A percentile compares a stretch with the other conserved stretches of the same genome.
These are phyloP conservation scores for Gracilinanus agilis DNA, from an alignment of 2,113 vertebrate species.

Conservation along the genomic window DNA sequence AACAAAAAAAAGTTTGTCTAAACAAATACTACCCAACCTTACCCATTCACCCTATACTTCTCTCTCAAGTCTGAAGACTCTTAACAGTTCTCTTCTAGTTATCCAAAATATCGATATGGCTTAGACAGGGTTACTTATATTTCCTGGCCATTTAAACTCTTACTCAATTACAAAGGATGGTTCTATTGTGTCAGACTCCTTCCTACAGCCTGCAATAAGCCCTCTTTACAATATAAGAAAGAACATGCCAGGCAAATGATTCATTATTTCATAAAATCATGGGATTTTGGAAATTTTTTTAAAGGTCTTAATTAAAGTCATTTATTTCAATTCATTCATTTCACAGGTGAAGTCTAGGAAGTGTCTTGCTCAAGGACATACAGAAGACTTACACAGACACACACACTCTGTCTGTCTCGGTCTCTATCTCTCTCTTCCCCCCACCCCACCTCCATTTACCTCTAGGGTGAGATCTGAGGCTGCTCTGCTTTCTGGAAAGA, in stretches of 20 bases:
- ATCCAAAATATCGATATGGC: neutral
- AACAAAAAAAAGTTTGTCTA: neutral
- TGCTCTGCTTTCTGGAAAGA: neutral
- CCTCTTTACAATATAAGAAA: neutral
- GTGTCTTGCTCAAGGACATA: neutral
- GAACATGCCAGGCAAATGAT: neutral
- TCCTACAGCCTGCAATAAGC: too few species aligned
- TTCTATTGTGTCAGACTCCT: too few species aligned
- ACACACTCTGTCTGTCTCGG: too few species aligned
- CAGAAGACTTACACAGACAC: neutral
- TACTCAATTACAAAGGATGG: neutral
- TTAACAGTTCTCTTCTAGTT: neutral
- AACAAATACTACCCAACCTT: neutral
- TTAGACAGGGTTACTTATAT: neutral
- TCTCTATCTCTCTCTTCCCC: too few species aligned
- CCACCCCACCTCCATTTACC: neutral
- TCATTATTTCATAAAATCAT: neutral
- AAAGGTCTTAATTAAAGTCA: neutral
- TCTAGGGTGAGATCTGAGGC: neutral
- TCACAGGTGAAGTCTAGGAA: neutral
- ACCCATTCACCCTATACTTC: neutral
- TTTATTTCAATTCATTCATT: neutral
- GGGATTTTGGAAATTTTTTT: neutral
- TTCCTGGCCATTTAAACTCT: neutral
- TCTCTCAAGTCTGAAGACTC: neutral